Evolutionary conservation across 92 coral and sea anemone genomes (phyloP), one percentile per base, ranked within the genome.

Genomic region (Pocillopora grandis): DNA sequence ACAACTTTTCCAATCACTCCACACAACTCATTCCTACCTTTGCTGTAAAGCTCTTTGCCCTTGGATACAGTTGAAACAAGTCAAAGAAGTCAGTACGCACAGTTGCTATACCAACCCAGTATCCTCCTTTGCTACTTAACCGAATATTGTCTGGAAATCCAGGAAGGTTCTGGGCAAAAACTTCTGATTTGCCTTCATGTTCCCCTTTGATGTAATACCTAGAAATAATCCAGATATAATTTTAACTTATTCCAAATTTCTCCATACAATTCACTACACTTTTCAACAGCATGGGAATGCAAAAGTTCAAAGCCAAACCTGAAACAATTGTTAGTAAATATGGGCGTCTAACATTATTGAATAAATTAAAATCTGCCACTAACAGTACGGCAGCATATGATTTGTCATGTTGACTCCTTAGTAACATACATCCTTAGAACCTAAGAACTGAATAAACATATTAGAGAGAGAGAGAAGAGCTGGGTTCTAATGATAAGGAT

Each of bases 61-160:
- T 75, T 21, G 98, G 90, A n/a, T 83, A 90, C 37, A 88, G 90
- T 23, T 80, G 81, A 20, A 87, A 66, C 74, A 78, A 52, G 75
- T 91, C 90, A 12, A 42, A 9, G 18, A 88, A 87, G 52, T 92
- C 92, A 63, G 88, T 80, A 15, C 97, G 75, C 12, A 62, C 55
- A 15, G 82, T 35, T 58, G 83, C 86, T 62, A 94, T 56, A 23
- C 84, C 95, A 78, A 94, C 92, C 98, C 98, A 94, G 76, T 94
- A 94, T 5, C 98, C 98, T 16, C 98, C 98, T 27, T 49, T 71
- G 71, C 93, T 87, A 86, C 98, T 94, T 56, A 64, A 82, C 2
- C 98, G 95, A 36, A 94, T 91, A 86, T 94, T 94, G 81, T 94
- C 95, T 17, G 98, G 98, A 0, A 91, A 31, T 52, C 98, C 98